These are phyloP conservation scores for Troides helena DNA, from an alignment of 2,888 invertebrate genomes.

Conservation along the genomic window DNA sequence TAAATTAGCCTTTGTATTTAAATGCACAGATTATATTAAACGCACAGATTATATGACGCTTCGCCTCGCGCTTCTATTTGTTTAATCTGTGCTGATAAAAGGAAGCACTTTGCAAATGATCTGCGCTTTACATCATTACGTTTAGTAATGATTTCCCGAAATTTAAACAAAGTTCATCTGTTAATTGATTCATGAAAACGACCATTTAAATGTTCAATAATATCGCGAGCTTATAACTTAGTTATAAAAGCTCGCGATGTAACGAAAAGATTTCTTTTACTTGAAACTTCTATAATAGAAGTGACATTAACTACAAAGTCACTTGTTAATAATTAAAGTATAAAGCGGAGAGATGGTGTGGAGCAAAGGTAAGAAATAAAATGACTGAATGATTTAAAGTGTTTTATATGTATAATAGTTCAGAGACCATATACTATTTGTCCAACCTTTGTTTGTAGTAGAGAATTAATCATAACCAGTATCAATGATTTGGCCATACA, in stretches of 20 bases:
- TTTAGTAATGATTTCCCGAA: no score
- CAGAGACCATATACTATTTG: neutral
- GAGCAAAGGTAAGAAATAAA: neutral
- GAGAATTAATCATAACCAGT: constrained; percentile 18
- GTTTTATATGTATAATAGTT: neutral
- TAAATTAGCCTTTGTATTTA: constrained; percentile 80
- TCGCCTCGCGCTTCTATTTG: constrained; percentile 42
- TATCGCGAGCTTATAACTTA: no score
- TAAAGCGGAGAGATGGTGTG: neutral
- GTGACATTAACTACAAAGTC: no score
- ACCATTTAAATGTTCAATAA: no score
- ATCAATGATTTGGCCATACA: constrained; percentile 26
- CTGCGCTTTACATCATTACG: no score
- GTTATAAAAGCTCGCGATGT: no score
- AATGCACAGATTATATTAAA: constrained; percentile 75
- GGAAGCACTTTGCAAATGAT: neutral
- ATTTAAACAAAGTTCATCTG: no score
- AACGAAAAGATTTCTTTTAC: no score
- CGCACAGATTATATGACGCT: constrained; percentile 67
- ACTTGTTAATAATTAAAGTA: neutral
- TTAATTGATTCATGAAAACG: no score
- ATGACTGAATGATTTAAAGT: neutral
- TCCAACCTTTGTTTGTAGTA: constrained; percentile 8
- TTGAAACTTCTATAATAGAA: no score
- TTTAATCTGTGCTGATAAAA: neutral